Base-by-base conservation (phyloP, 1,140 invertebrate species). In the Drosophila fuyamai region DNA sequence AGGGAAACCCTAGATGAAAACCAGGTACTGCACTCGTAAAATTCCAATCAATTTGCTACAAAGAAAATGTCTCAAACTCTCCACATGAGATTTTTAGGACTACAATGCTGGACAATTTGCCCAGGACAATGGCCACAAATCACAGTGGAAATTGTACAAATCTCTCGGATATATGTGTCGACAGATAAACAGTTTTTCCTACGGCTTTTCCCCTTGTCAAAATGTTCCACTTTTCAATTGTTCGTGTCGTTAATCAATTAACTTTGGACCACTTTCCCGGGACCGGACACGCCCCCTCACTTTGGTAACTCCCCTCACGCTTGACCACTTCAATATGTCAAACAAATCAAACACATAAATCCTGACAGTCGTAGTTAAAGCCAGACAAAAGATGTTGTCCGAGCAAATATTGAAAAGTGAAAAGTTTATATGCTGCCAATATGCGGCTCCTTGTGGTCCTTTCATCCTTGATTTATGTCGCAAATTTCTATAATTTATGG, bases 291-390 rank as follows among this genome's bases (percentile, higher is more conserved):
- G 82, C 82, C 79, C 48, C 51, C 38, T 83, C 50, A 14, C 18
- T 53, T 14, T 29, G 75, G 55, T 54, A 44, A 38, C 51, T 55
- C 40, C 27, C 32, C 66, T 59, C 57, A 70, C 53, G 80, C 48
- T 76, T 86, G 83, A 86, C 83, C 83, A 88, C 83, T 86, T 86
- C 83, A 86, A 88, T 79, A 86, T 86, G 83, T 81, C 83, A 88
- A 86, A 77, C 75, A 82, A 82, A 86, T 86, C 82, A 76, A 88
- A 79, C 36, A 38, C 81, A 85, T 50, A 72, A 63, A 55, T 46
- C 51, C 40, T 16, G 40, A 35, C 40, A 44, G 51, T 50, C 23
- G 41, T 40, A 23, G 29, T 59, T 57, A 40, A 56, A 40, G 43
- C 65, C 67, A 71, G 43, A 81, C 60, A 81, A 81, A 72, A 61